These are phyloP conservation scores for Oreochromis spilurus DNA, from an alignment of 2,113 vertebrate genomes.

Conservation along the genomic window DNA sequence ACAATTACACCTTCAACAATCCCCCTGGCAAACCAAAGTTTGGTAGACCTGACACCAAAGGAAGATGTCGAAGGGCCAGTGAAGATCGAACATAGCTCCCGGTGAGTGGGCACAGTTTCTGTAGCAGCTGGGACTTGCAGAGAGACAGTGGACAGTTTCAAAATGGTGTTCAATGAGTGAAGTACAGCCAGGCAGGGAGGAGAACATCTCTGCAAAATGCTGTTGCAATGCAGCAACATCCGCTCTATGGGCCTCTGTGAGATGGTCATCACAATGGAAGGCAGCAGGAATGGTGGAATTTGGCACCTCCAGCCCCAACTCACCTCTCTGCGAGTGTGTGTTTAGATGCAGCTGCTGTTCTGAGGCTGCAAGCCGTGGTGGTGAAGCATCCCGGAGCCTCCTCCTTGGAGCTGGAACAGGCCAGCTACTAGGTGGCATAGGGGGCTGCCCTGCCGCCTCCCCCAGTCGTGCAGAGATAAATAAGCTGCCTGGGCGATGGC, in stretches of 20 bases:
- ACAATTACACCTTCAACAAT: no score
- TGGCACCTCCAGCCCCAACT: no score
- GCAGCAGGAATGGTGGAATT: no score
- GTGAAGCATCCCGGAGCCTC: background rate
- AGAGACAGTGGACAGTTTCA: background rate
- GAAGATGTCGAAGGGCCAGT: no score
- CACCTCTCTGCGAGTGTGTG: accelerated
- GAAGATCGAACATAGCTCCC: no score
- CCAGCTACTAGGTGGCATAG: background rate
- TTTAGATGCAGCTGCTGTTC: background rate
- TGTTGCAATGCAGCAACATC: background rate
- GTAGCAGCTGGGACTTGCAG: background rate
- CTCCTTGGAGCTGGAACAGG: background rate
- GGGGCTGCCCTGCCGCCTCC: background rate
- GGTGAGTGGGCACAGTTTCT: background rate
- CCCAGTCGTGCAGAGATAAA: background rate
- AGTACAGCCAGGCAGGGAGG: background rate
- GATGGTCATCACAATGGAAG: no score
- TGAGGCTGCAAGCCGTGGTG: background rate
- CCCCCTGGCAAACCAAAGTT: no score
- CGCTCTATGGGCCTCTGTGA: no score
- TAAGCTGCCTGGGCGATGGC: background rate
- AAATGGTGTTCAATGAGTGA: no score
- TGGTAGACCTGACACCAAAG: no score
- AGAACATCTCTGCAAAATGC: background rate